Percentiles rank a stretch among this genome's conserved stretches.
Conservation (phyloP, 2,888 invertebrate genomes). For the Tetramorium bicarinatum region DNA sequence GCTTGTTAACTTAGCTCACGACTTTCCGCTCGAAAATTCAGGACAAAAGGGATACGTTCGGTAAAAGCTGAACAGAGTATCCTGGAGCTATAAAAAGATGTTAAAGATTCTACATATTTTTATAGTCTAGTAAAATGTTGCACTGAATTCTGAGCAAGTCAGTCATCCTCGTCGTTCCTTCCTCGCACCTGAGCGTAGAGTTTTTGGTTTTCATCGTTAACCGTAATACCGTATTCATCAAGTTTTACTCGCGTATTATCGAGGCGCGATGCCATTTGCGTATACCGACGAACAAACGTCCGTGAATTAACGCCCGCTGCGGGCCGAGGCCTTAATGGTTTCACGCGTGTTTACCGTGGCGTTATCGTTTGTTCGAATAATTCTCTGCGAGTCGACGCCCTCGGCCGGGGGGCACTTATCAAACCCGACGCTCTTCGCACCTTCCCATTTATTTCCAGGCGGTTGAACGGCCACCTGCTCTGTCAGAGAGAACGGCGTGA, state of each 20-base stretch:
- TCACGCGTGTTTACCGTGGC: conserved; percentile 57
- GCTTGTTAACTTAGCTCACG: not conserved
- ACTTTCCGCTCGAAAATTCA: not conserved
- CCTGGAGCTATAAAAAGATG: not conserved
- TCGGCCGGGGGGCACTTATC: conserved; percentile 42
- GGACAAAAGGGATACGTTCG: not conserved
- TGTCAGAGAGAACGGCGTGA: conserved; percentile 26
- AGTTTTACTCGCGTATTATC: conserved; percentile 56
- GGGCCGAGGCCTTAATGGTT: conserved; percentile 48
- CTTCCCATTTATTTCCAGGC: conserved; percentile 56
- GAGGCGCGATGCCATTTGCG: conserved; percentile 50
- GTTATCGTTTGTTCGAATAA: conserved; percentile 61
- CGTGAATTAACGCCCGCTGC: conserved; percentile 60
- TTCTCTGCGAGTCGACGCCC: conserved; percentile 41
- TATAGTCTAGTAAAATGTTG: not conserved
- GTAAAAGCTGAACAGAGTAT: not conserved
- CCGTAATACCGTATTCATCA: conserved; percentile 46
- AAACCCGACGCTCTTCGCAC: conserved; percentile 56
- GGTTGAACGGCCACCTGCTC: conserved; percentile 49
- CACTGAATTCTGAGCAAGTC: not conserved
- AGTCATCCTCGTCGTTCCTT: not conserved
- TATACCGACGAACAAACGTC: conserved; percentile 33
- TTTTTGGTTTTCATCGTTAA: conserved; percentile 52
- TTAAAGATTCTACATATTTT: not conserved
- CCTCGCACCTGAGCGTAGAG: not conserved